Percentiles rank a stretch among this genome's conserved stretches.
Conservation (phyloP, 2,113 vertebrate genomes). For the Muscicapa adusta region DNA sequence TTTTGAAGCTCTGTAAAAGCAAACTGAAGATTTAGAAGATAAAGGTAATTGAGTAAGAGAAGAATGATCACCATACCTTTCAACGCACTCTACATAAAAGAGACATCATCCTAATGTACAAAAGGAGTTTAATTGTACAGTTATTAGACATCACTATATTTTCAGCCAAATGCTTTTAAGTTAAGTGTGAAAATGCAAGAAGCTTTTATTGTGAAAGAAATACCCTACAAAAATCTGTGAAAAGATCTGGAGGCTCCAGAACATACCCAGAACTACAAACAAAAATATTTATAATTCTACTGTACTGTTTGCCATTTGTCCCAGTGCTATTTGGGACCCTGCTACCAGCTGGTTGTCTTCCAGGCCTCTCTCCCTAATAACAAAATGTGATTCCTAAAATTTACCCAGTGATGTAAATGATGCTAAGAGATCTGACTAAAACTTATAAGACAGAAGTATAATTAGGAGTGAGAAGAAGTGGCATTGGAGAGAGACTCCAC, state of each 20-base stretch:
- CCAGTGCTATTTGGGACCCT: neutral
- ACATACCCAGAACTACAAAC: neutral
- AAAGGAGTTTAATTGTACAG: neutral
- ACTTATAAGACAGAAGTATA: neutral
- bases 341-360: neutral
- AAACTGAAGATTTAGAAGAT: constrained; percentile 8
- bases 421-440: neutral
- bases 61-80: neutral
- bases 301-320: neutral
- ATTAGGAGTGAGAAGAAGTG: neutral
- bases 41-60: constrained; percentile 15
- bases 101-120: neutral
- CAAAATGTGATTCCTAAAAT: neutral
- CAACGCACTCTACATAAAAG: neutral
- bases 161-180: neutral
- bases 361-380: neutral
- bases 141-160: neutral
- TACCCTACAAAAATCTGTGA: neutral
- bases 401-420: neutral
- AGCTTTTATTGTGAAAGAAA: neutral
- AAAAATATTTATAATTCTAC: neutral
- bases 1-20: neutral
- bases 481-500: neutral
- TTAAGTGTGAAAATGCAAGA: neutral
- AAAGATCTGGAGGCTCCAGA: neutral